These are phyloP conservation scores for Scaptomyza cyrtandrae DNA, from an alignment of 2,888 invertebrate species.

Conservation along the genomic window DNA sequence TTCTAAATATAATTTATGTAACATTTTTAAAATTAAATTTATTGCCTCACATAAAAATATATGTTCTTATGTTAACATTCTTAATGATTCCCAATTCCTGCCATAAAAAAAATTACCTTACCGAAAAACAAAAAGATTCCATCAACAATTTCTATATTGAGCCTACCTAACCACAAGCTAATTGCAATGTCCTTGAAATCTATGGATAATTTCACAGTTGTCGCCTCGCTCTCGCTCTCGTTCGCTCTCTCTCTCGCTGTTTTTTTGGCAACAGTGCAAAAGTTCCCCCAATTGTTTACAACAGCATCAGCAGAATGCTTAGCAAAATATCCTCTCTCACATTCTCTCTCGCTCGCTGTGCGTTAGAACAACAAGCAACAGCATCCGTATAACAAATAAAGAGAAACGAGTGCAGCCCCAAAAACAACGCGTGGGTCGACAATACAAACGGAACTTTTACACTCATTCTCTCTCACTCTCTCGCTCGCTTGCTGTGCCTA, in stretches of 20 bases:
- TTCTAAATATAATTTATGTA: too few relatives aligned
- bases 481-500: neutral
- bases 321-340: slow-evolving; percentile 41
- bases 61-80: too few relatives aligned
- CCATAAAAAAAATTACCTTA: too few relatives aligned
- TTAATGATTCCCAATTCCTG: too few relatives aligned
- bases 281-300: slow-evolving; percentile 66
- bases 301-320: slow-evolving; percentile 52
- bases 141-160: neutral
- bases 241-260: slow-evolving; percentile 8
- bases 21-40: too few relatives aligned
- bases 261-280: slow-evolving; percentile 54
- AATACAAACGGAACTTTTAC: slow-evolving; percentile 3
- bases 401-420: slow-evolving; percentile 37
- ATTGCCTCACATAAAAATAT: too few relatives aligned
- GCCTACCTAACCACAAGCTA: neutral
- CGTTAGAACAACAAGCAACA: slow-evolving; percentile 23
- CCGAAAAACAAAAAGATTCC: too few relatives aligned
- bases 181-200: neutral
- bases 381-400: slow-evolving; percentile 38
- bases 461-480: slow-evolving; percentile 9
- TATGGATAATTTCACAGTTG: slow-evolving; percentile 2
- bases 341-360: neutral
- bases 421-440: slow-evolving; percentile 56
- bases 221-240: slow-evolving; percentile 4